These are phyloP conservation scores for Galerucella pusilla DNA, from an alignment of 2,888 invertebrate genomes.

Conservation along the genomic window DNA sequence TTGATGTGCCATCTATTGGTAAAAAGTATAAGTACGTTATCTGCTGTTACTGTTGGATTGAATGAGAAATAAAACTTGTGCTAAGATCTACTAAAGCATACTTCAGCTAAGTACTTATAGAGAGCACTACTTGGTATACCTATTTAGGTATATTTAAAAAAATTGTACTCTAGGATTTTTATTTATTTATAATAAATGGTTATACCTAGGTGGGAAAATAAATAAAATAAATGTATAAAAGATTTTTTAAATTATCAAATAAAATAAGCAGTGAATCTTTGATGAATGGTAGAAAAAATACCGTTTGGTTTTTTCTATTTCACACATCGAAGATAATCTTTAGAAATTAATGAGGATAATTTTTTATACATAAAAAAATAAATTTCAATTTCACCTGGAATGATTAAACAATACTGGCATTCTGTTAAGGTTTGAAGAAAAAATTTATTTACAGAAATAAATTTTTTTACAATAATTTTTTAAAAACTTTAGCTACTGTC, in stretches of 20 bases:
- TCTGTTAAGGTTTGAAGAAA: neutral
- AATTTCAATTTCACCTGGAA: too few relatives aligned
- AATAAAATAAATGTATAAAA: neutral
- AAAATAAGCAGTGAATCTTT: neutral
- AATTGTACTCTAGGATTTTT: too few relatives aligned
- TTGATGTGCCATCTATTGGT: too few relatives aligned
- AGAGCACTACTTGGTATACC: neutral
- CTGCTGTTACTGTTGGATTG: too few relatives aligned
- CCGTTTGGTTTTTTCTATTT: neutral
- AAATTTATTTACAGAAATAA: neutral
- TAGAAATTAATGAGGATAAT: too few relatives aligned
- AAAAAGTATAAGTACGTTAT: too few relatives aligned
- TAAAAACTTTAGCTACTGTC: constrained; percentile 45
- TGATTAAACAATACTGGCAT: neutral
- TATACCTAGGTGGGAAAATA: neutral
- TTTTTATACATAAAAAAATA: too few relatives aligned
- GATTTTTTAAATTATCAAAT: neutral
- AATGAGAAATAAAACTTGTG: neutral
- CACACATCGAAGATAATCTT: too few relatives aligned
- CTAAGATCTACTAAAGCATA: neutral
- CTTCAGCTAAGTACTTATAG: neutral
- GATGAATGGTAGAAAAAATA: neutral
- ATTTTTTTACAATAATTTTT: neutral
- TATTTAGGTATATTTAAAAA: too few relatives aligned
- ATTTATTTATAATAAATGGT: neutral